phyloP scores from a whole-genome alignment of 2,113 vertebrate species.

The Nycticebus coucang region DNA sequence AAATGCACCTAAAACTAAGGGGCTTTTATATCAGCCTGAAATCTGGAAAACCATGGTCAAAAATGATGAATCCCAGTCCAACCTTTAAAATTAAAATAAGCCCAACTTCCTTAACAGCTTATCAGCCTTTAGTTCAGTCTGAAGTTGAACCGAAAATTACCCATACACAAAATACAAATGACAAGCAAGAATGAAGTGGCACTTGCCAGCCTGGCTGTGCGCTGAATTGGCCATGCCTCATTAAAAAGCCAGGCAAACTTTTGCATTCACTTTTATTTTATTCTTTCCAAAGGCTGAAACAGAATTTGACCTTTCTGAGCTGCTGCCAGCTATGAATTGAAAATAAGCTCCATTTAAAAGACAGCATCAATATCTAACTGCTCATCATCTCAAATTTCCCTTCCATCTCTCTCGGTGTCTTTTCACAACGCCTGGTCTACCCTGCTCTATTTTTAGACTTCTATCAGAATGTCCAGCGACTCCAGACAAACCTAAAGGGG shows the following conservation, averaged over 20 bases:
- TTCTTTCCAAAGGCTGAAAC: slow-evolving; percentile 38
- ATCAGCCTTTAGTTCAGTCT: slow-evolving; percentile 21
- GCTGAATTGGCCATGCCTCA: slow-evolving; percentile 40
- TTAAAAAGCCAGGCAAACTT: slow-evolving; percentile 63
- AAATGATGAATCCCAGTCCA: background rate
- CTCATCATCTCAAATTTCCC: background rate
- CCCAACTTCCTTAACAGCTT: slow-evolving; percentile 39
- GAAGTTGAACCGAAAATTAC: slow-evolving; percentile 49
- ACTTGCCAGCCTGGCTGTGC: slow-evolving; percentile 7
- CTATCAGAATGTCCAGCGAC: slow-evolving; percentile 58
- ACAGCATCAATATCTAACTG: background rate
- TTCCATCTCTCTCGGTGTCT: slow-evolving; percentile 2
- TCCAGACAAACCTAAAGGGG: background rate
- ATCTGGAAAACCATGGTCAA: slow-evolving; percentile 13
- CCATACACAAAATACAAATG: slow-evolving; percentile 43
- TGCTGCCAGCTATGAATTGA: background rate
- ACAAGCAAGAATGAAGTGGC: slow-evolving; percentile 25
- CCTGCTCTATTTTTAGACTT: slow-evolving; percentile 64
- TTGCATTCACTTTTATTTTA: slow-evolving; percentile 60
- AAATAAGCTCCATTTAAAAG: slow-evolving; percentile 55
- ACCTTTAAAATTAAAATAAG: slow-evolving; percentile 32
- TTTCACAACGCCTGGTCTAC: background rate
- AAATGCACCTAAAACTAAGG: slow-evolving; percentile 18
- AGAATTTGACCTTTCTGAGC: slow-evolving; percentile 60
- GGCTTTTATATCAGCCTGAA: background rate